Base-by-base conservation (phyloP, 2,113 vertebrate genomes). In the Corvus hawaiiensis region DNA sequence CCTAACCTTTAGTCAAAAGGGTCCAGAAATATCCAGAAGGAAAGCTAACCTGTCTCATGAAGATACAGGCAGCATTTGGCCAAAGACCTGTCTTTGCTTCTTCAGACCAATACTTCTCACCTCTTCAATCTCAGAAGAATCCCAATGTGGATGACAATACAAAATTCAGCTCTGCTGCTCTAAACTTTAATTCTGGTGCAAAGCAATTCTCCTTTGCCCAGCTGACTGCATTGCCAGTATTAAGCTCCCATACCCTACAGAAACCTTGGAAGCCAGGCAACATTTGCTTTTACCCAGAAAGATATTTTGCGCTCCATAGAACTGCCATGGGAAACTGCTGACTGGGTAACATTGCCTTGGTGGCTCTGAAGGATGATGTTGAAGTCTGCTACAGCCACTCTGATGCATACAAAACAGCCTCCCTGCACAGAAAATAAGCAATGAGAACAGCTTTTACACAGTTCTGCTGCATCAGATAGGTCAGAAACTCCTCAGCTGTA, bases 121-220 rank as follows among this genome's bases (percentile, higher is more conserved):
- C 44, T 39, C 24, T 43, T 69, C 48, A 75, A 0, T 28, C n/a
- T 91, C 85, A 44, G 6, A 84, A 58, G 10, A 56, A 49, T 54
- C 20, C 28, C 26, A 28, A 0, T 13, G 35, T 23, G 21, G 17
- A n/a, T 28, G 21, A 37, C 21, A 74, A 43, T 0, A 59, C 2
- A 43, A 44, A 79, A 73, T 43, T 68, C 54, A 84, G 6, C 18
- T 67, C 61, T 28, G 16, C 35, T 84, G 6, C 76, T 52, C 17
- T 35, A 35, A 52, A 16, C 21, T 71, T 67, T 35, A 46, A 27
- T 84, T 63, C 41, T 23, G n/a, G 13, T 35, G 9, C 30, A 33
- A 76, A 62, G 22, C 18, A 80, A 27, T 20, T 54, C 9, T n/a
- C 10, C 16, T 52, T 14, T 56, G 22, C 10, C 33, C 32, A 54